phyloP scores from a whole-genome alignment of 1,140 invertebrate species.

The Drosophila biarmipes region DNA sequence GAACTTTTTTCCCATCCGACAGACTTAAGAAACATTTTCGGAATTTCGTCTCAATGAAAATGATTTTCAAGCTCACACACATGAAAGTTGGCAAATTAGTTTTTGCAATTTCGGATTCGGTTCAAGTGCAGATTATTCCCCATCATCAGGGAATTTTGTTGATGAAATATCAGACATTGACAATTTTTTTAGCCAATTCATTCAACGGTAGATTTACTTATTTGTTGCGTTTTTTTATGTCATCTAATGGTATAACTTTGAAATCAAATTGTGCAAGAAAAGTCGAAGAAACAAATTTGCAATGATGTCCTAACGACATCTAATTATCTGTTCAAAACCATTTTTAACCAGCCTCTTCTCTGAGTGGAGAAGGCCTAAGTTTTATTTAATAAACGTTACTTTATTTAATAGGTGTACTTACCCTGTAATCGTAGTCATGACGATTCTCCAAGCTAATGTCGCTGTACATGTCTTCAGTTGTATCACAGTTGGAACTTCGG shows the following conservation, averaged over 20 bases:
- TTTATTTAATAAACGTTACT: neutral
- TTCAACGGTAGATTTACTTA: constrained; percentile 23
- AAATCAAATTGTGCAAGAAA: constrained; percentile 27
- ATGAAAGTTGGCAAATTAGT: constrained; percentile 23
- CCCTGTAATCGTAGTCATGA: constrained; percentile 95
- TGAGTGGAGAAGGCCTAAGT: neutral
- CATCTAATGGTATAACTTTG: constrained; percentile 13
- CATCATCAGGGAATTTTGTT: constrained; percentile 41
- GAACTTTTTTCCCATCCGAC: constrained; percentile 24
- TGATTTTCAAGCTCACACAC: constrained; percentile 21
- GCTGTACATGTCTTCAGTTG: constrained; percentile 95
- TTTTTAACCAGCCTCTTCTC: neutral
- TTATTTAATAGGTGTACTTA: constrained; percentile 84
- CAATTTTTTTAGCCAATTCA: constrained; percentile 42
- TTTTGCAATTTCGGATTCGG: constrained; percentile 27
- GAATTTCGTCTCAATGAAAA: constrained; percentile 27
- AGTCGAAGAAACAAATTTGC: constrained; percentile 1
- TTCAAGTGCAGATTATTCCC: constrained; percentile 36
- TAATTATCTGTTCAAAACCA: neutral
- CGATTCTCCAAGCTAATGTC: constrained; percentile 96
- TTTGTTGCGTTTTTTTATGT: constrained; percentile 8
- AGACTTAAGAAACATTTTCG: constrained; percentile 32
- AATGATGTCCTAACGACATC: neutral
- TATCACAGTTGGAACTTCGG: constrained; percentile 94
- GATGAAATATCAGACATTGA: constrained; percentile 54